Base-by-base conservation (phyloP, 2,797 vertebrate species). In the Oreonectes daqikongensis region DNA sequence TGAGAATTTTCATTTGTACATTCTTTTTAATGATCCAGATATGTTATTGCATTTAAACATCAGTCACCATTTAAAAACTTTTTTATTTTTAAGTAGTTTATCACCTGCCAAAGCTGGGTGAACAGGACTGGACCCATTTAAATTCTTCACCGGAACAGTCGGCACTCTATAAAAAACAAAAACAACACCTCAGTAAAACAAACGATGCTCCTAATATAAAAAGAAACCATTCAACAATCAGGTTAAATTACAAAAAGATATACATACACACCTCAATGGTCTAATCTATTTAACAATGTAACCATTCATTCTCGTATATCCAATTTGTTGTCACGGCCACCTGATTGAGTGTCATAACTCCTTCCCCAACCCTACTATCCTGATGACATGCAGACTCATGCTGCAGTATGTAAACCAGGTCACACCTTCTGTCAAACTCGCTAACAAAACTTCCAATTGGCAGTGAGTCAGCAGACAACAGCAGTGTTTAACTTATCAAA, bases 71-170 rank as follows among this genome's bases (percentile, higher is more conserved):
- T n/a, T 40, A 77, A 52, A 72, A 40, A 1, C 12, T 14, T 42
- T 6, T 14, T 40, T 55, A 64, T 69, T 35, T 57, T 24, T 26
- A 44, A 22, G 15, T 20, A 3, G 40, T 22, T 52, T 50, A 88
- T 92, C 89, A 99, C 97, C 97, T 90, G 97, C 97, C 80, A 99
- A 88, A 0, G 97, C 97, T 32, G 97, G 97, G 72, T 96, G 95
- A 22, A 99, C 95, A 0, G 95, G 97, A 80, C 97, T 98, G n/a
- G 97, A 96, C 67, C 97, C 97, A 50, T 95, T 97, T 69, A 99
- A 92, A 88, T 98, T 99, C 90, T 98, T 98, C 78, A 99, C 96
- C 0, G 97, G 97, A 80, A 99, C 95, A 0, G 97, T 97, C 72
- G 97, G 97, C 67, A 98, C 96, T 84, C 97, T 99, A 87, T 14